phyloP scores from a whole-genome alignment of 2,888 invertebrate genomes.

The Spodoptera picta region DNA sequence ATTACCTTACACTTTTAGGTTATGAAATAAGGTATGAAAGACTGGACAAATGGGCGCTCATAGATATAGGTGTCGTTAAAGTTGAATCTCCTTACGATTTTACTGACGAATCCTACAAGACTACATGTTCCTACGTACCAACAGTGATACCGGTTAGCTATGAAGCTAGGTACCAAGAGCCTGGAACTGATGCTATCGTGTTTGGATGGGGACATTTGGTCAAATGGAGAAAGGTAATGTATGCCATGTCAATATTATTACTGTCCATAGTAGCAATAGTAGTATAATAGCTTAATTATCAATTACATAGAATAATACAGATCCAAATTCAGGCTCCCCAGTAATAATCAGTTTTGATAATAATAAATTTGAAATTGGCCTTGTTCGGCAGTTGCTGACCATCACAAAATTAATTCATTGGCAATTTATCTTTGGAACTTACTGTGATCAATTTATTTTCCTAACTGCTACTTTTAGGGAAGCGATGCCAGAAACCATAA shows the following conservation, averaged over 20 bases:
- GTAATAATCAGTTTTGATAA: no score
- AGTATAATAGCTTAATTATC: no score
- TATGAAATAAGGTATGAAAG: conserved; percentile 61
- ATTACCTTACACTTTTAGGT: conserved; percentile 48
- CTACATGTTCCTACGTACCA: conserved; percentile 62
- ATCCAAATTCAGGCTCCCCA: no score
- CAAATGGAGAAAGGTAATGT: conserved; percentile 59
- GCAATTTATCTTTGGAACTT: no score
- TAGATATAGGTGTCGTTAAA: conserved; percentile 69
- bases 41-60: conserved; percentile 64
- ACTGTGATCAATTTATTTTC: no score
- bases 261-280: no score
- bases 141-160: conserved; percentile 58
- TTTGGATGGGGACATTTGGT: conserved; percentile 65
- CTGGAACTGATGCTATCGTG: conserved; percentile 54
- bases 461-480: conserved; percentile 41
- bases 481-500: conserved; percentile 54
- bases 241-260: no score
- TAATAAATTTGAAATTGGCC: no score
- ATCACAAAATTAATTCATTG: no score
- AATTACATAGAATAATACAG: no score
- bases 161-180: conserved; percentile 52
- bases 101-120: conserved; percentile 25
- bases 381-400: no score
- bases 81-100: conserved; percentile 66